Evolutionary conservation across 2,113 vertebrate genomes (phyloP).

Genomic region (Phaethornis superciliosus): DNA sequence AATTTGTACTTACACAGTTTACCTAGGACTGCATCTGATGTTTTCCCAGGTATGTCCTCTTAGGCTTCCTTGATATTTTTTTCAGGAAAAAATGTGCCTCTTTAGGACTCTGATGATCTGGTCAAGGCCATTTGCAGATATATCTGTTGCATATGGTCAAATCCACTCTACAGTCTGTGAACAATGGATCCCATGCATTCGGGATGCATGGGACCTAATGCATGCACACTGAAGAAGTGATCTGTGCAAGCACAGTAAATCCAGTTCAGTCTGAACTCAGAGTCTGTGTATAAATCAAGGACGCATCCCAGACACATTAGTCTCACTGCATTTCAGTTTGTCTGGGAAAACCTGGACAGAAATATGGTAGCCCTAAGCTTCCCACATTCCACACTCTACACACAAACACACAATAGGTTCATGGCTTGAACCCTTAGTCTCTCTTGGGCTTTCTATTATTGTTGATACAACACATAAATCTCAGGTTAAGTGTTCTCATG

Average conservation of each 20-base stretch:
- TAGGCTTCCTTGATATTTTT: neutral
- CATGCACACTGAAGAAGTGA: neutral
- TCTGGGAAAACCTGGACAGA: conserved; percentile 68
- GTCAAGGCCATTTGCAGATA: neutral
- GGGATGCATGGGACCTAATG: neutral
- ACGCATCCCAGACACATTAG: conserved; percentile 66
- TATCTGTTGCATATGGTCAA: neutral
- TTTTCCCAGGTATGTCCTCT: neutral
- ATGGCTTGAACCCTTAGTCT: conserved; percentile 26
- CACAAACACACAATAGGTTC: conserved; percentile 41
- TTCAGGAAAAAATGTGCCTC: neutral
- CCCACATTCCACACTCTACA: conserved; percentile 53
- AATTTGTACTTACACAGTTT: neutral
- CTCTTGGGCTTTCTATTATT: conserved; percentile 52
- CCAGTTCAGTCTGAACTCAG: neutral
- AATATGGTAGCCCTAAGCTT: conserved; percentile 68
- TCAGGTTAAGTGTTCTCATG: conserved; percentile 54
- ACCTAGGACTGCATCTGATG: neutral
- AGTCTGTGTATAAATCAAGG: conserved; percentile 51
- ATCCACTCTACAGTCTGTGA: neutral
- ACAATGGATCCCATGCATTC: neutral
- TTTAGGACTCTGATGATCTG: neutral
- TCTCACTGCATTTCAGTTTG: conserved; percentile 65
- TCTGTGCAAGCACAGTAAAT: conserved; percentile 21
- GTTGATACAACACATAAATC: conserved; percentile 61